Percentiles rank a stretch among this genome's conserved stretches.
Evolutionary conservation across 2,113 vertebrate genomes (phyloP).

Genomic region (Piprites chloris): DNA sequence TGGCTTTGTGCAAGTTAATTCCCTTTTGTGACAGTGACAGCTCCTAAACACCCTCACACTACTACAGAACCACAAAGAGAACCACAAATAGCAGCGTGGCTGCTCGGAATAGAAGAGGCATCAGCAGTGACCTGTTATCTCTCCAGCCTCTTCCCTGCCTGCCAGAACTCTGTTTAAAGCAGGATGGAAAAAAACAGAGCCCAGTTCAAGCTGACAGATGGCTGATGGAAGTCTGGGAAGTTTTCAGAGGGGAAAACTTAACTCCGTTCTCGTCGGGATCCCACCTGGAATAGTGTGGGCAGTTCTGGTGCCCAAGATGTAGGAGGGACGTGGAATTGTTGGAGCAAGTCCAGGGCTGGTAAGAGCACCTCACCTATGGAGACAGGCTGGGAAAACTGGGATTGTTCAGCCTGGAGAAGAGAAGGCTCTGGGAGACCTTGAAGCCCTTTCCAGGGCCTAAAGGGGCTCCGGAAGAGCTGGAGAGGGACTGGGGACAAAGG

Average conservation of each 20-base stretch:
- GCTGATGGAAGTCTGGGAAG: not conserved
- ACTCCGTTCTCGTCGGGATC: not conserved
- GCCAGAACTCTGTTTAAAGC: not conserved
- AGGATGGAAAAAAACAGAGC: not conserved
- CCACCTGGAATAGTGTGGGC: not conserved
- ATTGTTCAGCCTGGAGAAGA: not conserved
- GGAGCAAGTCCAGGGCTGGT: not conserved
- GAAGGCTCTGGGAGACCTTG: not conserved
- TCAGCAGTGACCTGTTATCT: not conserved
- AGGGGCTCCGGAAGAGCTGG: not conserved
- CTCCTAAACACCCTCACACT: not conserved
- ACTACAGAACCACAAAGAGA: not conserved
- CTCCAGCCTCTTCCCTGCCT: not conserved
- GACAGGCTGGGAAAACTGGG: not conserved
- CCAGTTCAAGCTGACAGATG: not conserved
- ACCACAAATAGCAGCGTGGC: not conserved
- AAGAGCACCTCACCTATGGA: not conserved
- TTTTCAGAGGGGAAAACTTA: not conserved
- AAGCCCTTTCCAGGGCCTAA: rapidly evolving
- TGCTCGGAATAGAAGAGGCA: not conserved
- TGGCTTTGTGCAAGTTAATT: not conserved
- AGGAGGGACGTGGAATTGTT: not conserved
- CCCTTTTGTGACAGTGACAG: not conserved
- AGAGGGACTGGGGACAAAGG: not conserved
- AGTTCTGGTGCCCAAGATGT: rapidly evolving